Conservation (phyloP, 2,888 invertebrate species). For the Agrotis segetum region DNA sequence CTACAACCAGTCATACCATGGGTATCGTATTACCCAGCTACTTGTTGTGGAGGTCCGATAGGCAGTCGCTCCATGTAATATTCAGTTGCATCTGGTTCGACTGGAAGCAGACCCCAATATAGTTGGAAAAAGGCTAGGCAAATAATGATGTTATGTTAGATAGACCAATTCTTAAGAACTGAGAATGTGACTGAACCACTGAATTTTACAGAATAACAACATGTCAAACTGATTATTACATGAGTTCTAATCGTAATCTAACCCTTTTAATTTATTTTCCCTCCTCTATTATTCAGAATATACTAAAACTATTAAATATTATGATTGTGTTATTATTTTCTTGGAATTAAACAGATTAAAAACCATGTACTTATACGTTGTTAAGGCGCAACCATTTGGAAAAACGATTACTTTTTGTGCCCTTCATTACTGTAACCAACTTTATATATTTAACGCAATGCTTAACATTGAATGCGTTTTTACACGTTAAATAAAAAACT, state of each 20-base stretch:
- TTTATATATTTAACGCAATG: constrained; percentile 29
- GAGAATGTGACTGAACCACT: neutral
- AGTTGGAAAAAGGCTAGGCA: too few relatives aligned
- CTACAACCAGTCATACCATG: too few relatives aligned
- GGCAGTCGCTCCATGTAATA: too few relatives aligned
- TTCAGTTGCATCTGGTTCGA: too few relatives aligned
- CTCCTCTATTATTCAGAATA: neutral
- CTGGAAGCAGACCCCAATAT: too few relatives aligned
- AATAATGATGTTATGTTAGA: too few relatives aligned
- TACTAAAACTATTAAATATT: neutral
- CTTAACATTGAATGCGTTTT: constrained; percentile 30
- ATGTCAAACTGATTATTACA: neutral
- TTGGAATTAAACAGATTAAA: neutral
- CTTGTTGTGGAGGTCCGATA: too few relatives aligned
- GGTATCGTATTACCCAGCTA: too few relatives aligned
- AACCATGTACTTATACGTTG: neutral
- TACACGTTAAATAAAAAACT: constrained; percentile 61
- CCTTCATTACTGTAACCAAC: constrained; percentile 22
- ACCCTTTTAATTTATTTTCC: neutral
- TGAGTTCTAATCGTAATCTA: neutral
- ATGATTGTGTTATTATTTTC: neutral
- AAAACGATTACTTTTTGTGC: constrained; percentile 28
- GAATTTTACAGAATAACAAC: neutral
- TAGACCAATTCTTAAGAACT: neutral
- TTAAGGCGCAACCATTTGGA: constrained; percentile 4